These are phyloP conservation scores for Paedocypris sp. DNA, from an alignment of 2,113 vertebrate species.

Conservation along the genomic window DNA sequence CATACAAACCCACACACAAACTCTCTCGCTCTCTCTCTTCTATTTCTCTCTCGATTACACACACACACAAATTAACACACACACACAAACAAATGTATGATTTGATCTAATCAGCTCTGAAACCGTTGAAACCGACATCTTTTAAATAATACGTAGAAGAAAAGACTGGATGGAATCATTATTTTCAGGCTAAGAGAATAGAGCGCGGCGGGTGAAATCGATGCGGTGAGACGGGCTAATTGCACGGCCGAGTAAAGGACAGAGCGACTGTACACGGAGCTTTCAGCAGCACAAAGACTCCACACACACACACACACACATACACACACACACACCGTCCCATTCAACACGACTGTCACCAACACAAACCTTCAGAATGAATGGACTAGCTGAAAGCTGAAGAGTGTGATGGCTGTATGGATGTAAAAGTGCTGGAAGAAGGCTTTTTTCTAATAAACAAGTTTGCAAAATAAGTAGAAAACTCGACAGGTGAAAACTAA, in stretches of 20 bases:
- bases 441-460: no score
- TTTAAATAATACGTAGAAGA: no score
- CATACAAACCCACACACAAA: no score
- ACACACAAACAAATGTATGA: no score
- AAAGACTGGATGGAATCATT: neutral
- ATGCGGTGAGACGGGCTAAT: neutral
- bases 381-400: neutral
- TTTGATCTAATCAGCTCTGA: no score
- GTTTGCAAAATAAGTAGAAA: no score
- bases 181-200: neutral
- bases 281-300: slow-evolving; percentile 24
- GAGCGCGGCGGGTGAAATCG: neutral
- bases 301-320: neutral
- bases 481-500: no score
- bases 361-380: neutral
- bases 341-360: slow-evolving; percentile 5
- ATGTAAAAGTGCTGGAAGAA: neutral
- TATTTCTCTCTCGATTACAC: no score
- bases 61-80: no score
- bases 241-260: neutral
- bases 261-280: slow-evolving; percentile 22
- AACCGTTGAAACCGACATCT: no score
- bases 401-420: neutral
- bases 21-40: no score
- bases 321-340: neutral